These are phyloP conservation scores for Rhingia rostrata DNA, from an alignment of 2,888 invertebrate genomes.

Conservation along the genomic window DNA sequence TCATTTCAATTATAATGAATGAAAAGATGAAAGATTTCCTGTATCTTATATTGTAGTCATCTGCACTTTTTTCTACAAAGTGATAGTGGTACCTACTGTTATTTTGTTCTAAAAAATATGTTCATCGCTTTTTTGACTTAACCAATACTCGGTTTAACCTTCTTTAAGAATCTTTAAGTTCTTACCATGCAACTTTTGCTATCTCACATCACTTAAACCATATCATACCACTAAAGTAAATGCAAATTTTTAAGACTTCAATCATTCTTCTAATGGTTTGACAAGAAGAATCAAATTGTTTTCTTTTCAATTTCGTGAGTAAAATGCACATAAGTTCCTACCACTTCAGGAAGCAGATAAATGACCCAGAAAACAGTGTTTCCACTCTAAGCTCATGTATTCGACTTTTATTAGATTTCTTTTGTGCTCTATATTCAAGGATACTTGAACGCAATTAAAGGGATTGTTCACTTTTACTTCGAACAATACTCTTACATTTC, in stretches of 20 bases:
- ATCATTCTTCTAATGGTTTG: background rate
- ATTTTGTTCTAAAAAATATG: no score
- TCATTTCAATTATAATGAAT: no score
- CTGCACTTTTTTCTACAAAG: no score
- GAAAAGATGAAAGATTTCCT: no score
- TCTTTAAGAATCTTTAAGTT: no score
- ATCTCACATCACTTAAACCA: no score
- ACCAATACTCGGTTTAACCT: no score
- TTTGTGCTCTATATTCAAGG: background rate
- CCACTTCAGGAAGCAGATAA: background rate
- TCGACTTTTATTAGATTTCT: background rate
- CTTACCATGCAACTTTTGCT: no score
- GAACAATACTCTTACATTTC: background rate
- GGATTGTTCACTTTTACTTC: background rate
- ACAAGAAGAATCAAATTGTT: background rate
- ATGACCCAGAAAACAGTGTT: background rate
- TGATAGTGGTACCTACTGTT: no score
- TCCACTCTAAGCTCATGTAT: background rate
- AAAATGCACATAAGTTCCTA: background rate
- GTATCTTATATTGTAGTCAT: no score
- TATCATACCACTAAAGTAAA: no score
- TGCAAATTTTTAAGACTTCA: background rate
- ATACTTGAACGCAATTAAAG: constrained; percentile 17
- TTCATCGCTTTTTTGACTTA: no score
- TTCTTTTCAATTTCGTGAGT: background rate